phyloP scores from a whole-genome alignment of 2,113 vertebrate species.

The Antigone vipio region DNA sequence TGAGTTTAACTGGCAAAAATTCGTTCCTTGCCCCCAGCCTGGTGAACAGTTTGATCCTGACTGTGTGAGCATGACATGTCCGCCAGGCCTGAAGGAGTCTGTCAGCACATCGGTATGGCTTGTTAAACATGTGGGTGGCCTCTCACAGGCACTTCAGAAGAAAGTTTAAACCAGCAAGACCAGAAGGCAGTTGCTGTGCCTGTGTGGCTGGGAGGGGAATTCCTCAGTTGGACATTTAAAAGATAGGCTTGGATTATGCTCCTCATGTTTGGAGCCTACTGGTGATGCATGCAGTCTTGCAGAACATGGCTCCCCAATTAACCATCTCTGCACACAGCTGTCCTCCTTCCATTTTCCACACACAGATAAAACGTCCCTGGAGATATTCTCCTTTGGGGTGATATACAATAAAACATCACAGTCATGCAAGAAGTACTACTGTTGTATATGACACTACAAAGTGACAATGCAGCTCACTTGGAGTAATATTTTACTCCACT shows the following conservation, averaged over 20 bases:
- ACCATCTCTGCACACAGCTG: background rate
- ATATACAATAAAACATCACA: background rate
- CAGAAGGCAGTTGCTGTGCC: background rate
- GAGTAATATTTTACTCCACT: background rate
- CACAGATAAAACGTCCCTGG: background rate
- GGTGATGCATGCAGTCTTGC: fast-evolving
- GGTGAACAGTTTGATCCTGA: background rate
- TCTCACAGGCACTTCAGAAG: background rate
- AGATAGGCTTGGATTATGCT: background rate
- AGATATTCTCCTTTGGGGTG: background rate
- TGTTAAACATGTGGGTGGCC: background rate
- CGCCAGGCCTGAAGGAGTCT: background rate
- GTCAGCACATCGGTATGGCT: fast-evolving
- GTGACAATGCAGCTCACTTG: background rate
- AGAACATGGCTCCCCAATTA: background rate
- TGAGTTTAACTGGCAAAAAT: background rate
- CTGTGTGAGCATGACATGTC: background rate
- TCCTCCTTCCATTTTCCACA: background rate
- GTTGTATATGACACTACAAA: background rate
- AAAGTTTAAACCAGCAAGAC: background rate
- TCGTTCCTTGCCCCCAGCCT: background rate
- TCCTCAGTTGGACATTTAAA: background rate
- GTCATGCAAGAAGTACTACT: background rate
- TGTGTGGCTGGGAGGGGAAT: background rate
- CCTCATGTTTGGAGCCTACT: fast-evolving